A percentile compares a stretch with the other conserved stretches of the same genome.
phyloP scores from a whole-genome alignment of 1,140 invertebrate species.

The Kradibia gibbosae region DNA sequence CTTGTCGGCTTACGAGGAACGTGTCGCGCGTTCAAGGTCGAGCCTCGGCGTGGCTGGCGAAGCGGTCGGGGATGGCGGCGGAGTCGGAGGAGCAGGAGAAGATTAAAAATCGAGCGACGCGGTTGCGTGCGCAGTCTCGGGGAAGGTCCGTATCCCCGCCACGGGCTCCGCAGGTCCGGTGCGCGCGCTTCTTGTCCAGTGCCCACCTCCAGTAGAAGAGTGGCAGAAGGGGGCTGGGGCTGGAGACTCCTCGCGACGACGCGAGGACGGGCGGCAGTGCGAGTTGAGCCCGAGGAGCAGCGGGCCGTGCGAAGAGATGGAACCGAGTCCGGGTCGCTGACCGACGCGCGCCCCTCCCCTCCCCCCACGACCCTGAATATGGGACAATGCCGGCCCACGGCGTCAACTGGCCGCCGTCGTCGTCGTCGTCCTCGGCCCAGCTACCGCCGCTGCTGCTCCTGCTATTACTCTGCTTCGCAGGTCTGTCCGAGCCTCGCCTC shows the following conservation, averaged over 20 bases:
- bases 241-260: not conserved
- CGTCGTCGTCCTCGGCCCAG: conserved; percentile 49
- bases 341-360: conserved; percentile 26
- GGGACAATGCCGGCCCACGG: conserved; percentile 64
- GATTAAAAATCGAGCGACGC: not conserved
- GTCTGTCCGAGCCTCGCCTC: conserved; percentile 50
- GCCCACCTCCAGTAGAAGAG: conserved; percentile 7
- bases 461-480: conserved; percentile 63
- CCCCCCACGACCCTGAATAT: too few relatives aligned
- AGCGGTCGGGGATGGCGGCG: not conserved
- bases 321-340: not conserved
- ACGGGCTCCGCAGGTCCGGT: not conserved
- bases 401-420: conserved; percentile 44
- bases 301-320: conserved; percentile 8
- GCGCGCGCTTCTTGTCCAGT: not conserved
- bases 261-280: conserved; percentile 7
- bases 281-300: conserved; percentile 3
- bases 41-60: not conserved
- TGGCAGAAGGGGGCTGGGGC: not conserved
- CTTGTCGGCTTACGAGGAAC: too few relatives aligned
- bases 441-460: conserved; percentile 55
- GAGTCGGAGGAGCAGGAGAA: not conserved
- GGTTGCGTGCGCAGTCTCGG: conserved; percentile 10
- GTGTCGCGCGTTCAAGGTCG: not conserved
- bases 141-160: not conserved